These are phyloP conservation scores for Ovis aries DNA, from an alignment of 2,113 vertebrate species.

Conservation along the genomic window ARS-UI_Ramb_v3.0 NC_056064.1:28419501-28420000, in stretches of 20 bases:
- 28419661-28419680: not conserved
- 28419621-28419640: not conserved
- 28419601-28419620: not conserved
- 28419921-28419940: constrained; percentile 78
- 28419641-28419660: not conserved
- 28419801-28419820: not conserved
- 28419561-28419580: not conserved
- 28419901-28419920: not conserved
- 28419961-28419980: constrained; percentile 98
- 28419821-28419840: not conserved
- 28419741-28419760: not conserved
- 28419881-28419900: fast-evolving
- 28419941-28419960: constrained; percentile 90
- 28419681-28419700: not conserved
- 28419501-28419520: not conserved
- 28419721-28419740: not conserved
- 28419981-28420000: constrained; percentile 99
- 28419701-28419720: not conserved
- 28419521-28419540: not conserved
- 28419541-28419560: not conserved
- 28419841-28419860: not conserved
- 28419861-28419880: not conserved
- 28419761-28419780: not conserved
- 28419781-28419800: not conserved
- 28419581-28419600: not conserved